Percentiles rank a stretch among this genome's conserved stretches.
Conservation (phyloP, 2,888 invertebrate genomes). For the Agrochola litura region DNA sequence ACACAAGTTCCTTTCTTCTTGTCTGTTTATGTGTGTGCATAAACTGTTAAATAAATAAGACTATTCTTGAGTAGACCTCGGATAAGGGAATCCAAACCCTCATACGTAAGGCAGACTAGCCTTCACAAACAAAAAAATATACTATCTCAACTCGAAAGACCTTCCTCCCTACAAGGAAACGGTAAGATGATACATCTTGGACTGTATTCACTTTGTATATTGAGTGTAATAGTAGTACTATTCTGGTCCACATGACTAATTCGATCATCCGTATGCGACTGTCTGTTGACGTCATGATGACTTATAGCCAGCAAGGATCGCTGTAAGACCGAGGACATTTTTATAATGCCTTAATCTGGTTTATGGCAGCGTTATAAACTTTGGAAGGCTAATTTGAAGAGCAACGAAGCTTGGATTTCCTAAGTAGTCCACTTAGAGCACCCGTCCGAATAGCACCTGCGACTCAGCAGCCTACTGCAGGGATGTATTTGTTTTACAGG, state of each 20-base stretch:
- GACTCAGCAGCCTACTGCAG: no score
- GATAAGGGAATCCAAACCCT: background rate
- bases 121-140: background rate
- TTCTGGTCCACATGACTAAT: slow-evolving; percentile 64
- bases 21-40: no score
- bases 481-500: no score
- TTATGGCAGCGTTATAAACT: background rate
- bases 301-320: slow-evolving; percentile 29
- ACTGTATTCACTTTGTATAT: slow-evolving; percentile 22
- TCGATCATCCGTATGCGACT: slow-evolving; percentile 34
- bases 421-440: no score
- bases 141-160: background rate
- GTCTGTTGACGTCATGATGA: slow-evolving; percentile 47
- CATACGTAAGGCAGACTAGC: background rate
- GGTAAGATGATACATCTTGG: slow-evolving; percentile 27
- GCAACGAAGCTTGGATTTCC: background rate
- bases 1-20: no score
- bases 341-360: background rate
- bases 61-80: background rate
- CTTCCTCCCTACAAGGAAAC: slow-evolving; percentile 14
- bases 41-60: no score
- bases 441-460: no score
- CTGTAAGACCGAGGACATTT: background rate
- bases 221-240: slow-evolving; percentile 40
- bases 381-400: background rate